Evolutionary conservation across 2,888 invertebrate species (phyloP).

Genomic region (Stenodera caucasica): DNA sequence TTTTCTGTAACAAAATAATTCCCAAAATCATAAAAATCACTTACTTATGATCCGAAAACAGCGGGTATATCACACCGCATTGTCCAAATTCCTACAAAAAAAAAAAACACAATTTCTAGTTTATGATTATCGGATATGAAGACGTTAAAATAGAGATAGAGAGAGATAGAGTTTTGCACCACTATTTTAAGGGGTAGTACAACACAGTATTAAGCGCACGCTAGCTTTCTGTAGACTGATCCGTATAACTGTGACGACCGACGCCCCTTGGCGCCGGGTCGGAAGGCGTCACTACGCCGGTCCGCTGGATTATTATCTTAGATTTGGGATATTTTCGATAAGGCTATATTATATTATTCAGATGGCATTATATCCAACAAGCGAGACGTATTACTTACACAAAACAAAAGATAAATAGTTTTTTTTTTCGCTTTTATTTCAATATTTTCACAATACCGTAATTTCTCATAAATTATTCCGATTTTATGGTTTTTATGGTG

Average conservation of each 20-base stretch:
- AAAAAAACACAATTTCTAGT: no score
- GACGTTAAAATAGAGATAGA: no score
- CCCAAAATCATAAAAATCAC: not conserved
- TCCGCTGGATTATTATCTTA: conserved; percentile 52
- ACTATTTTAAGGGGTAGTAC: not conserved
- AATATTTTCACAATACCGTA: no score
- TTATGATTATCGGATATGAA: no score
- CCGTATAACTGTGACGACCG: conserved; percentile 43
- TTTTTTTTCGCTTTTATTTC: no score
- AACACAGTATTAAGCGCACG: conserved; percentile 18
- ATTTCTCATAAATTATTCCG: no score
- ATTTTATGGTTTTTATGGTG: no score
- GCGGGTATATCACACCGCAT: no score
- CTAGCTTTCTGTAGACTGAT: conserved; percentile 30
- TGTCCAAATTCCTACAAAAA: no score
- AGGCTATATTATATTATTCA: conserved; percentile 10
- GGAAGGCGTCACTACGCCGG: conserved; percentile 55
- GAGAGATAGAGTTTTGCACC: not conserved
- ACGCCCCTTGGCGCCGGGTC: conserved; percentile 54
- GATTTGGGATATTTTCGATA: conserved; percentile 33
- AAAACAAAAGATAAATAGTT: no score
- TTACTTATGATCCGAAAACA: not conserved
- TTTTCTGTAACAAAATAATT: not conserved
- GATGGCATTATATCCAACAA: not conserved
- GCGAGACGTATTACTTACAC: no score